Percentiles rank a stretch among this genome's conserved stretches.
Evolutionary conservation across 2,113 vertebrate species (phyloP).

Genomic region (Beaufortia kweichowensis): DNA sequence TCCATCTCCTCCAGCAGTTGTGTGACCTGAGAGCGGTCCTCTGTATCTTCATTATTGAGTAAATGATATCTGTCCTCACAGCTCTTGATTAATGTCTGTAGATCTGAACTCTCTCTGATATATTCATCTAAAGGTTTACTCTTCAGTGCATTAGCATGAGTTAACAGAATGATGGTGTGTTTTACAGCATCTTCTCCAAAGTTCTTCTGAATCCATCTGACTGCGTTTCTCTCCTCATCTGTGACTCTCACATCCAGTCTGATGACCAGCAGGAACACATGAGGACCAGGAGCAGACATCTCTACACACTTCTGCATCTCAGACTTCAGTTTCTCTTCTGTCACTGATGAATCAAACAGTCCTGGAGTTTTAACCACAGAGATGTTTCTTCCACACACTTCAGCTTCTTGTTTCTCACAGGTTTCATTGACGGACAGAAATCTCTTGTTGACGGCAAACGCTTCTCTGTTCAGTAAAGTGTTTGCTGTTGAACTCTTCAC

Average conservation of each 20-base stretch:
- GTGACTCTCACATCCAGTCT: slow-evolving; percentile 68
- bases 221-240: slow-evolving; percentile 65
- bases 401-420: background rate
- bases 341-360: slow-evolving; percentile 66
- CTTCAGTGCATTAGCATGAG: slow-evolving; percentile 66
- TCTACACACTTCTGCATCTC: slow-evolving; percentile 67
- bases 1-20: background rate
- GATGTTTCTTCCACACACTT: slow-evolving; percentile 21
- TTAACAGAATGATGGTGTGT: slow-evolving; percentile 74
- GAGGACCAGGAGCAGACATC: slow-evolving; percentile 70
- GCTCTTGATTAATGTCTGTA: background rate
- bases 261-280: slow-evolving; percentile 71
- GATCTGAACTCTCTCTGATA: background rate
- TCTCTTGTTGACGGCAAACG: slow-evolving; percentile 14
- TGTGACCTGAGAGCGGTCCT: background rate
- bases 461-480: slow-evolving; percentile 50
- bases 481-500: slow-evolving; percentile 50
- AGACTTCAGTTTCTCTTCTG: slow-evolving; percentile 52
- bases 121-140: slow-evolving; percentile 38
- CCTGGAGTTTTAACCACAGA: slow-evolving; percentile 74
- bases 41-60: background rate
- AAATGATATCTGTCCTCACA: background rate
- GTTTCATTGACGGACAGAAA: slow-evolving; percentile 3
- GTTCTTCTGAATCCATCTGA: slow-evolving; percentile 73
- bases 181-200: slow-evolving; percentile 64